These are phyloP conservation scores for Drosophila fulvimacula DNA, from an alignment of 2,888 invertebrate species.

Conservation along the genomic window DNA sequence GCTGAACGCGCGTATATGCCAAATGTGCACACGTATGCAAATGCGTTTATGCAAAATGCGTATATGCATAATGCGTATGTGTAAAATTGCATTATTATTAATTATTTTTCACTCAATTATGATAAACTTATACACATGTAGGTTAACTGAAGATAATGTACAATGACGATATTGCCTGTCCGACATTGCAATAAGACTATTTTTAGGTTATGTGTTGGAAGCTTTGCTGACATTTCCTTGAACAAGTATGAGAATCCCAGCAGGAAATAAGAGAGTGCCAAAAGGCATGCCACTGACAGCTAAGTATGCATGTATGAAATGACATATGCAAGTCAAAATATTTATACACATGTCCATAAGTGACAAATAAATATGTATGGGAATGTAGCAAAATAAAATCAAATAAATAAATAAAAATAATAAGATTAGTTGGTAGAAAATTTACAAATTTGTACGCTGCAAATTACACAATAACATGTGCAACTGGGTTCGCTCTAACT, in stretches of 20 bases:
- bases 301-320: not conserved
- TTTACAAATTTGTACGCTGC: not conserved
- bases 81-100: no score
- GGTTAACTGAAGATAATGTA: not conserved
- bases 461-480: not conserved
- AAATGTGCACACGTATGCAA: no score
- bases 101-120: not conserved
- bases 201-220: not conserved
- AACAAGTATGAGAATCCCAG: not conserved
- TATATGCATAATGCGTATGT: not conserved
- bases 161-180: not conserved
- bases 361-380: not conserved
- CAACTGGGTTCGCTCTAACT: not conserved
- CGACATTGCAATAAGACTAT: not conserved
- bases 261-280: not conserved
- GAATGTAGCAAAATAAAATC: not conserved
- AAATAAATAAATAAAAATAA: not conserved
- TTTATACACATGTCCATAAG: not conserved
- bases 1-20: slow-evolving; percentile 15
- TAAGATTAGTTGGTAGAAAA: not conserved
- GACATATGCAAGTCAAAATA: not conserved
- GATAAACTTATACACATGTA: not conserved
- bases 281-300: not conserved
- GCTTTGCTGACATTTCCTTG: not conserved
- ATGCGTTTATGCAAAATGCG: not conserved